Base-by-base conservation (phyloP, 1,140 invertebrate species). In the Danaus melanippus region DNA sequence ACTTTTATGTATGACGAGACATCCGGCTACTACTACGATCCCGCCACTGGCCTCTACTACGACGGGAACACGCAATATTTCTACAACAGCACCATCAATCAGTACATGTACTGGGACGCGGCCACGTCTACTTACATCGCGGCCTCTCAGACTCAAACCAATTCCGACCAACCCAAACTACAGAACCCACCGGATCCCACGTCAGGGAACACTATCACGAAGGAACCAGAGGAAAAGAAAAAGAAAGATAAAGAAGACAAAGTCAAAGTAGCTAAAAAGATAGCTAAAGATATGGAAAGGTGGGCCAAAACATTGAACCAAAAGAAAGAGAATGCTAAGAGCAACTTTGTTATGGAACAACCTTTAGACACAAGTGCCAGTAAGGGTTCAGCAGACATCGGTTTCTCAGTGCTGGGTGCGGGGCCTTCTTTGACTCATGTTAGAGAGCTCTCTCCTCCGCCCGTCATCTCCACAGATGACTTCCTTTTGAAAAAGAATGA, bases 221-320 rank as follows among this genome's bases (percentile, higher is more conserved):
- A 84, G 62, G 73, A 79, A 53, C 83, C 87, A 2, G 76, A 81
- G 9, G 84, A 88, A 60, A 82, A 83, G 59, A 89, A 87, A 61
- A 89, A 91, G 62, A 92, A 89, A 56, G 90, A 89, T 42, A 93
- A 95, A 65, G 92, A 94, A 51, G 96, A 97, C 66, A 97, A 99
- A 88, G 95, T 97, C 0, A 98, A 98, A 88, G 96, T 98, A 10
- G 98, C 98, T 1, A 98, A 98, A 76, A 98, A 98, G 86, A 98
- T 99, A 69, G 97, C 97, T 0, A 98, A 98, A 87, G 94, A 97
- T 72, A 97, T 97, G 96, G 95, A 96, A 69, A 92, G 93, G 71
- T 99, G 98, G 98, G 98, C 98, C 0, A 97, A 98, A 76, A 97
- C 95, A 7, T 87, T 98, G 51, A 99, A 99, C 86, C 97, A 98